phyloP scores from a whole-genome alignment of 2,113 vertebrate genomes.

The Oreocharis arfaki region DNA sequence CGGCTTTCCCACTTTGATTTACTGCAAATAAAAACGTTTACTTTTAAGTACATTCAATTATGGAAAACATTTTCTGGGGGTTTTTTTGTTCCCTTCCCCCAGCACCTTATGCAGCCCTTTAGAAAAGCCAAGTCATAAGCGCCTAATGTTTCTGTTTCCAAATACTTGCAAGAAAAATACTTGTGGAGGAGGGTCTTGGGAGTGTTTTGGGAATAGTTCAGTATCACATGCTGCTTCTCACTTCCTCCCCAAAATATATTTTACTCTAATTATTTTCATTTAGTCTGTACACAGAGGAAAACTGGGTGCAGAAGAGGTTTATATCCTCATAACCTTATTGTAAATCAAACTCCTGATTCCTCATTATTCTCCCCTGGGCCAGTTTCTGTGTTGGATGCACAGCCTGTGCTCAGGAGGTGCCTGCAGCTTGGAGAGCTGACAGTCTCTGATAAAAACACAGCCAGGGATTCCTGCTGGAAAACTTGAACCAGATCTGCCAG shows the following conservation, averaged over 20 bases:
- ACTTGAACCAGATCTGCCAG: not conserved
- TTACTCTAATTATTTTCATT: not conserved
- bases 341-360: not conserved
- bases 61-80: not conserved
- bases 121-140: not conserved
- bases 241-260: not conserved
- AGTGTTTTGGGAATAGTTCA: not conserved
- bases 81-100: not conserved
- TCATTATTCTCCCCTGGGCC: not conserved
- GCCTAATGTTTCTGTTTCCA: not conserved
- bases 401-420: not conserved
- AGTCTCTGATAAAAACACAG: not conserved
- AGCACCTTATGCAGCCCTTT: not conserved
- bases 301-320: not conserved
- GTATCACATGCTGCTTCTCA: not conserved
- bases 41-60: not conserved
- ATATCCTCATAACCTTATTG: not conserved
- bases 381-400: not conserved
- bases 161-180: not conserved
- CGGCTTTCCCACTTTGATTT: not conserved
- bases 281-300: not conserved
- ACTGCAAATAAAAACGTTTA: not conserved
- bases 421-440: not conserved
- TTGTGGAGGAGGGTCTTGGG: rapidly evolving
- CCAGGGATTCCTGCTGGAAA: not conserved